phyloP scores from a whole-genome alignment of 2,797 vertebrate genomes.

The Muscicapa striata region DNA sequence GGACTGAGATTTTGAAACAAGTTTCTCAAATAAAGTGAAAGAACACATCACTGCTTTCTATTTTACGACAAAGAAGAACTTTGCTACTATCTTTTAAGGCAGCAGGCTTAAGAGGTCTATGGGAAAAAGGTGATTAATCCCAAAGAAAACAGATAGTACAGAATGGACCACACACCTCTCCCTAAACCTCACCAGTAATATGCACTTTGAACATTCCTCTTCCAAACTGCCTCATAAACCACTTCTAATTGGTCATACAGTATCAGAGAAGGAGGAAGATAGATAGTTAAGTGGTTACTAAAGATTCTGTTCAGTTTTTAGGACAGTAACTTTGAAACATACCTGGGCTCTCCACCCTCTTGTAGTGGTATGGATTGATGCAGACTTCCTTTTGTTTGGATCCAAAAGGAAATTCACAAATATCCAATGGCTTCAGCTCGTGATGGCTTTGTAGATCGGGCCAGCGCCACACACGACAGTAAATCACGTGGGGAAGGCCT shows the following conservation, averaged over 20 bases:
- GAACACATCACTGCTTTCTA: background rate
- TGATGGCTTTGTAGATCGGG: slow-evolving; percentile 97
- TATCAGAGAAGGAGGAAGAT: background rate
- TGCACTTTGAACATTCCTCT: background rate
- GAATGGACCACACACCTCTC: background rate
- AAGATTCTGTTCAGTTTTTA: background rate
- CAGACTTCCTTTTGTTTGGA: slow-evolving; percentile 99
- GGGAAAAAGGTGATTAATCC: background rate
- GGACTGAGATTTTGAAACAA: background rate
- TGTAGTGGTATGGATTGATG: slow-evolving; percentile 99
- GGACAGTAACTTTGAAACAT: slow-evolving; percentile 53
- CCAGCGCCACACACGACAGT: slow-evolving; percentile 98
- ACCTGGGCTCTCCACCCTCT: slow-evolving; percentile 98
- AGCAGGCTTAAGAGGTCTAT: background rate
- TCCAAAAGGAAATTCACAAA: slow-evolving; percentile 97
- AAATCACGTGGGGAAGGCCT: slow-evolving; percentile 96
- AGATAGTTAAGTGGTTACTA: background rate
- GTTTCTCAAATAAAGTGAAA: background rate
- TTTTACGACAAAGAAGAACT: background rate
- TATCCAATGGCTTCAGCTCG: slow-evolving; percentile 95
- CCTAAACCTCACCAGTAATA: background rate
- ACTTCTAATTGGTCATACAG: background rate
- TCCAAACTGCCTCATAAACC: background rate
- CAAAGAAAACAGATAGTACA: background rate
- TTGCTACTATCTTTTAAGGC: background rate